A percentile compares a stretch with the other conserved stretches of the same genome.
phyloP scores from a whole-genome alignment of 2,797 vertebrate species.

The Etheostoma nigrum region DNA sequence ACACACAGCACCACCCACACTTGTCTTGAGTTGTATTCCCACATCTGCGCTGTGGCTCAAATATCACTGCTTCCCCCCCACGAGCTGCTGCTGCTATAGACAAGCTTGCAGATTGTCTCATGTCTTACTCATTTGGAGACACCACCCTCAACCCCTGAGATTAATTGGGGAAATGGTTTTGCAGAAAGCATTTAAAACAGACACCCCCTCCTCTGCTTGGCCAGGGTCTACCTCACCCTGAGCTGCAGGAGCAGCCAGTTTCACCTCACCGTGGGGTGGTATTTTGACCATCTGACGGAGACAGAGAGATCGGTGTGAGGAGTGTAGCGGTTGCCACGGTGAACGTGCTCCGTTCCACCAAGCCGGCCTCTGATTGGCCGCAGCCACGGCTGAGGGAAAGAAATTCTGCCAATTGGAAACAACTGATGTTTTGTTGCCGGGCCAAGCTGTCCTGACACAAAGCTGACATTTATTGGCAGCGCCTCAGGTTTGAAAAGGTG shows the following conservation, averaged over 20 bases:
- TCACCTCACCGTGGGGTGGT: constrained; percentile 55
- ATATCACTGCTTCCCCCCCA: constrained; percentile 71
- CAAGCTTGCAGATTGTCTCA: constrained; percentile 49
- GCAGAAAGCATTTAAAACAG: constrained; percentile 2
- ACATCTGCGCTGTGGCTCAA: constrained; percentile 80
- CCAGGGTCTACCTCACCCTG: constrained; percentile 40
- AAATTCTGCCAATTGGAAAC: constrained; percentile 86
- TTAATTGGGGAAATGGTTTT: constrained; percentile 4
- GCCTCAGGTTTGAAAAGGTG: constrained; percentile 69
- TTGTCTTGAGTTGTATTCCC: constrained; percentile 68
- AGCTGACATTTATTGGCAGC: constrained; percentile 76
- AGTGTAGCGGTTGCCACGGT: constrained; percentile 81
- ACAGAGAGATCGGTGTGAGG: constrained; percentile 61
- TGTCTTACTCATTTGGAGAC: constrained; percentile 48
- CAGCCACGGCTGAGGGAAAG: constrained; percentile 62
- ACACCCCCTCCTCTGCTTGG: constrained; percentile 10
- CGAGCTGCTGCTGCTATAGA: constrained; percentile 39
- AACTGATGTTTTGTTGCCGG: constrained; percentile 86
- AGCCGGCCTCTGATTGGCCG: constrained; percentile 79
- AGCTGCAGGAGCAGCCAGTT: constrained; percentile 52
- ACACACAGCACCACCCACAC: constrained; percentile 71
- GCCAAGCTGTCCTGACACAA: constrained; percentile 77
- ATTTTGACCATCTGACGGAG: constrained; percentile 70
- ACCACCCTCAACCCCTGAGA: constrained; percentile 44
- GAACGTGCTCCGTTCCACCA: constrained; percentile 70